Base-by-base conservation (phyloP, 2,797 vertebrate genomes). In the Arrhamphus sclerolepis region DNA sequence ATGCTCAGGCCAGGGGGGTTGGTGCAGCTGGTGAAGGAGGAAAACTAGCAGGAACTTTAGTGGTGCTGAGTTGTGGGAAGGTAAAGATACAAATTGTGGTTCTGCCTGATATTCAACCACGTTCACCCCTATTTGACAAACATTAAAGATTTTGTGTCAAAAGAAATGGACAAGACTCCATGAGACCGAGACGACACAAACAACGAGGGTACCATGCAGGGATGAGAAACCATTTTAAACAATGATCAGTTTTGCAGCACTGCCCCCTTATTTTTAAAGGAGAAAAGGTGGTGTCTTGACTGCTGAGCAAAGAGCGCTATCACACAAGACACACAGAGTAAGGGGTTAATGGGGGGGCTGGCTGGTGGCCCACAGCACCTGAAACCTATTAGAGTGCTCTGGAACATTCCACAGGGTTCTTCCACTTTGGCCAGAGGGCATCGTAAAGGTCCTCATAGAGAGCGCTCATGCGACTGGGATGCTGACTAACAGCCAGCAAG, bases 321-420 rank as follows among this genome's bases (percentile, higher is more conserved):
- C 80, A 73, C 82, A 84, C 72, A 70, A 83, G 79, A 77, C 78
- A 85, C 74, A 46, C 73, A 69, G 78, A 80, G 63, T 64, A 71
- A 62, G 73, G 84, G 65, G 70, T 69, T 77, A 82, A 55, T 55
- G 18, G 31, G 43, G 60, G 42, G 80, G 59, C 87, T 91, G 91
- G 91, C 89, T 63, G 61, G 82, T 87, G 84, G 89, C 92, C 89
- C 77, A 66, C 85, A 88, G 88, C 91, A 94, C 92, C 91, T 93
- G 92, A 92, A 93, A 92, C 90, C 88, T 91, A 93, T 93, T 93
- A 93, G 85, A 89, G 88, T 85, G 89, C 83, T 90, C 86, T 86
- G 89, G 89, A 93, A 92, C 91, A 93, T 93, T 94, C 92, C 89
- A 92, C 88, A 87, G 86, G 89, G 89, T 92, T 93, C 90, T 89